Percentiles rank a stretch among this genome's conserved stretches.
Evolutionary conservation across 92 coral and sea anemone species (phyloP).

Genomic region (Meandrina meandrites): DNA sequence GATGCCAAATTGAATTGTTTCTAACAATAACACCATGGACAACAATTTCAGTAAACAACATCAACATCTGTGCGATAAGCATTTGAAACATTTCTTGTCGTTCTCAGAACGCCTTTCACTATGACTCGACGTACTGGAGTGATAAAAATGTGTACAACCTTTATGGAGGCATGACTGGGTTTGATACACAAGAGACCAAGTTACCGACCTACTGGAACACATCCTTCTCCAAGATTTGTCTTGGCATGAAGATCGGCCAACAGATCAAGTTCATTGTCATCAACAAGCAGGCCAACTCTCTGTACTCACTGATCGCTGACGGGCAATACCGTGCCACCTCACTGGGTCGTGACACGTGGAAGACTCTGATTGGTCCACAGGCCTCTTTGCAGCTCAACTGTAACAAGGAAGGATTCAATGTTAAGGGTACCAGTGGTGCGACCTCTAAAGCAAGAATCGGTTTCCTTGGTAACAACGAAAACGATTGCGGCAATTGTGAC

Average conservation of each 20-base stretch:
- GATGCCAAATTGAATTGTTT: no score
- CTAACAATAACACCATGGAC: no score
- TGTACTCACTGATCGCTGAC: constrained; percentile 2
- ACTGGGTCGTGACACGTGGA: background rate
- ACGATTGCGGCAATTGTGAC: constrained; percentile 25
- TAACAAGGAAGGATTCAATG: background rate
- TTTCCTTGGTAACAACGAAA: constrained; percentile 38
- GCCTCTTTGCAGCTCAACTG: background rate
- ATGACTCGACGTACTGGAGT: background rate
- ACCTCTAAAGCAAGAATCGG: constrained; percentile 53
- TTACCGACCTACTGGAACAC: constrained; percentile 21
- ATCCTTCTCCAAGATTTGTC: constrained; percentile 21
- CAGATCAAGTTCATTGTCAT: background rate
- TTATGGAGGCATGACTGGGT: constrained; percentile 11
- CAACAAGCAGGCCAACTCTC: background rate
- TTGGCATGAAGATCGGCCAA: constrained; percentile 7
- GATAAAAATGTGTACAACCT: background rate
- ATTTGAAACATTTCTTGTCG: no score
- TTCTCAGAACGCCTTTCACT: background rate
- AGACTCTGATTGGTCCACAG: background rate
- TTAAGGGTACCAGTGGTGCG: background rate
- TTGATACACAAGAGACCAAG: constrained; percentile 13
- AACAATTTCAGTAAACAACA: no score
- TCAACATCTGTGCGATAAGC: no score
- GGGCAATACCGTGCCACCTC: background rate